phyloP scores from a whole-genome alignment of 2,797 vertebrate genomes.

The Nannoperca australis region DNA sequence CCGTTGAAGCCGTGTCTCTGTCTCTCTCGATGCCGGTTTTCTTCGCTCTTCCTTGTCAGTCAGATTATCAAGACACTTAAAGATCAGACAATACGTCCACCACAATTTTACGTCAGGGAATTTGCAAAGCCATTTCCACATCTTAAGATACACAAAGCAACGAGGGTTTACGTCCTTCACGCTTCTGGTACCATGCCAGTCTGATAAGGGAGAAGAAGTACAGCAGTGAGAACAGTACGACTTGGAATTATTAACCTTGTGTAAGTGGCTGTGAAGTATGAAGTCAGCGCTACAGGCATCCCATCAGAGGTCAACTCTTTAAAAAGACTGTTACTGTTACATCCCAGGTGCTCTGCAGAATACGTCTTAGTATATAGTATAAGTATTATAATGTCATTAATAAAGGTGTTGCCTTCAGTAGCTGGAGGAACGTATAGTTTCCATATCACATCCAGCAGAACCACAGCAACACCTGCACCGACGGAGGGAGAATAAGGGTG shows the following conservation, averaged over 20 bases:
- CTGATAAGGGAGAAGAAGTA: too few relatives aligned
- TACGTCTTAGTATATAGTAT: background rate
- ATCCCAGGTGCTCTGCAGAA: background rate
- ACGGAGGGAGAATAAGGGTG: background rate
- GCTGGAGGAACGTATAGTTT: background rate
- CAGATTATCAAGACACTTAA: background rate
- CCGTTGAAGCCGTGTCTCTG: too few relatives aligned
- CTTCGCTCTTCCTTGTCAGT: background rate
- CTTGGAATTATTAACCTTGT: background rate
- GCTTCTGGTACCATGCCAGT: background rate
- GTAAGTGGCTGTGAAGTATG: background rate
- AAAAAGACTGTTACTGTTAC: background rate
- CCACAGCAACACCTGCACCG: background rate
- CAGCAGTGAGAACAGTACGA: background rate
- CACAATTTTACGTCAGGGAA: too few relatives aligned
- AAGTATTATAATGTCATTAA: background rate
- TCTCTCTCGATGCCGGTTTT: background rate
- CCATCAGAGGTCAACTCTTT: background rate
- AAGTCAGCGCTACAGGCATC: background rate
- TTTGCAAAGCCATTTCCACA: background rate
- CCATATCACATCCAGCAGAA: background rate
- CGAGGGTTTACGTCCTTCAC: background rate
- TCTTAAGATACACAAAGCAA: background rate
- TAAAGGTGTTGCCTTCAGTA: background rate
- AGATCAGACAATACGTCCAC: background rate